Base-by-base conservation (phyloP, 2,797 vertebrate species). In the Muraenolepis orangiensis region DNA sequence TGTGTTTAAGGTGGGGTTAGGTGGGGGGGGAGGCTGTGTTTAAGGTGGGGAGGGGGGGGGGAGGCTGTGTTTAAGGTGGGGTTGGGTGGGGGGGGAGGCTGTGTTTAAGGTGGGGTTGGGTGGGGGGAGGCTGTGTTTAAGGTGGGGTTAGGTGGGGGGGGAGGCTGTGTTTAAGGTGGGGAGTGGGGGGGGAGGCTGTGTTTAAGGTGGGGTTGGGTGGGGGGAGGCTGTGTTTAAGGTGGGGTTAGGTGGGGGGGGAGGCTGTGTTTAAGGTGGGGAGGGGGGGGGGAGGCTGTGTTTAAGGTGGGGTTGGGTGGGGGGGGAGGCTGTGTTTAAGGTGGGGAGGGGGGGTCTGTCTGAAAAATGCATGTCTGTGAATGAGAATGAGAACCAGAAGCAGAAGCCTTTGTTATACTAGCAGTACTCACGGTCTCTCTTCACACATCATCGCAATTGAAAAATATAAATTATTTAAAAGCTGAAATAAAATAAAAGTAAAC, bases 121-220 rank as follows among this genome's bases (percentile, higher is more conserved):
- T n/a, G n/a, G n/a, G n/a, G n/a, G 84, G 76, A 87, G 81, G 74
- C 84, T 73, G 81, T n/a, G 57, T 70, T 75, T 20, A 20, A 72
- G 78, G 18, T 30, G 72, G 11, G 34, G 34, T 18, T 14, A 77
- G 77, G 78, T 81, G 78, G 72, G 36, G 20, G 51, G n/a, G n/a
- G n/a, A n/a, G n/a, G n/a, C n/a, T n/a, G n/a, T n/a, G n/a, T n/a
- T n/a, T n/a, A n/a, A n/a, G n/a, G n/a, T n/a, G n/a, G n/a, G n/a
- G n/a, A n/a, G n/a, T 40, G 78, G n/a, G n/a, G n/a, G n/a, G n/a
- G 84, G 76, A 87, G 81, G 74, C 84, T 73, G 81, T n/a, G 57
- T 70, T 75, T 20, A 20, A 72, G 78, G 18, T 30, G 72, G 11
- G 34, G 34, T 18, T 14, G 77, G 77, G 78, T 81, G n/a, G n/a